Evolutionary conservation across 2,888 invertebrate species (phyloP).

Genomic region (Euplexia lucipara): DNA sequence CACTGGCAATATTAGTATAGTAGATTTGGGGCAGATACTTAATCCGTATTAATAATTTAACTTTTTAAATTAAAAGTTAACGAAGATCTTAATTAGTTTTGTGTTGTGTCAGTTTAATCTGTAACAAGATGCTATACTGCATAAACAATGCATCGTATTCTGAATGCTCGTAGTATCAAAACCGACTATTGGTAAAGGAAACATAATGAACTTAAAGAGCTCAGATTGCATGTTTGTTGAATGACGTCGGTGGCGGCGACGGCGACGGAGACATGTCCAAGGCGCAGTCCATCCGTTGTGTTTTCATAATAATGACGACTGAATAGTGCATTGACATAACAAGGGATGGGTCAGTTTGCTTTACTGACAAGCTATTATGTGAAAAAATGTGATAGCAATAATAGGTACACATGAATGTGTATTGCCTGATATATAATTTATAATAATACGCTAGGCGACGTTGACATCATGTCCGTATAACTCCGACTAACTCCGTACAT

Average conservation of each 20-base stretch:
- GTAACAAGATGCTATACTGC: conserved; percentile 52
- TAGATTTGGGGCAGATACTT: background rate
- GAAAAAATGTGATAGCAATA: conserved; percentile 34
- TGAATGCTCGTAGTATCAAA: conserved; percentile 51
- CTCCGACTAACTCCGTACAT: no score
- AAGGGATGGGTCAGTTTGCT: conserved; percentile 57
- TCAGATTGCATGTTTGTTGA: conserved; percentile 66
- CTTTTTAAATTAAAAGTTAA: conserved; percentile 8
- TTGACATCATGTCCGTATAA: no score
- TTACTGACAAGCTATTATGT: conserved; percentile 54
- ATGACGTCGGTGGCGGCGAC: conserved; percentile 48
- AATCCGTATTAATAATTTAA: background rate
- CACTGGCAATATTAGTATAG: background rate
- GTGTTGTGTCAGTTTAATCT: conserved; percentile 42
- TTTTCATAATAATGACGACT: conserved; percentile 65
- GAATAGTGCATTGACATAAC: conserved; percentile 67
- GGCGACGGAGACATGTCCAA: conserved; percentile 42
- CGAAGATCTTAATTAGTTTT: conserved; percentile 26
- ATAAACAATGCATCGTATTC: conserved; percentile 62
- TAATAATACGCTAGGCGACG: no score
- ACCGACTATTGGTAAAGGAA: conserved; percentile 60
- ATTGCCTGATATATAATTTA: background rate
- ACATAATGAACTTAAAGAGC: conserved; percentile 58
- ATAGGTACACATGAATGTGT: background rate
- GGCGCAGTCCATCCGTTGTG: conserved; percentile 58